Conservation (phyloP, 2,113 vertebrate species). For the Halcyon malimbica region DNA sequence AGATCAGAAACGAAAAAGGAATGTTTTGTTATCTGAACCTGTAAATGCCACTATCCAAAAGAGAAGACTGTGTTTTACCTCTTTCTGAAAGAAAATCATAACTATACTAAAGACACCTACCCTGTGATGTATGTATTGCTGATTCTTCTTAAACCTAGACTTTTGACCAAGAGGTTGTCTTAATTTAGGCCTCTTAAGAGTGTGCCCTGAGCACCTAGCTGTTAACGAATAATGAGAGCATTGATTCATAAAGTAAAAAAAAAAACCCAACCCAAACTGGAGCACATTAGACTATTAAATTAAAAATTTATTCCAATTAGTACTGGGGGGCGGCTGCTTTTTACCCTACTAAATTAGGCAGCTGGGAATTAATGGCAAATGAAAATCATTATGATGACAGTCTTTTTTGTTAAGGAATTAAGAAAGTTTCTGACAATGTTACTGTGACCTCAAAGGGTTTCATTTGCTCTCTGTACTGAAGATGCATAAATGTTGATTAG, state of each 20-base stretch:
- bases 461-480: background rate
- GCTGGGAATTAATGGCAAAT: slow-evolving; percentile 38
- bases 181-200: background rate
- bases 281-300: slow-evolving; percentile 25
- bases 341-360: slow-evolving; percentile 5
- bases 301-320: slow-evolving; percentile 61
- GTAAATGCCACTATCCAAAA: background rate
- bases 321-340: slow-evolving; percentile 17
- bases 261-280: background rate
- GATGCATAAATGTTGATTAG: background rate
- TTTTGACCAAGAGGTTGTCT: background rate
- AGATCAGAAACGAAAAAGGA: background rate
- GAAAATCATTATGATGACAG: slow-evolving; percentile 24
- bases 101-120: background rate
- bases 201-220: background rate
- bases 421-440: background rate
- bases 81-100: background rate
- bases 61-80: background rate
- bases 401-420: background rate
- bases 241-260: background rate
- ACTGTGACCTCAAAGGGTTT: background rate
- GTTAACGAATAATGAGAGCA: slow-evolving; percentile 29
- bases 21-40: background rate
- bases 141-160: background rate
- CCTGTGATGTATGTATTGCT: background rate